phyloP scores from a whole-genome alignment of 2,888 invertebrate genomes.

The Trilocha varians region DNA sequence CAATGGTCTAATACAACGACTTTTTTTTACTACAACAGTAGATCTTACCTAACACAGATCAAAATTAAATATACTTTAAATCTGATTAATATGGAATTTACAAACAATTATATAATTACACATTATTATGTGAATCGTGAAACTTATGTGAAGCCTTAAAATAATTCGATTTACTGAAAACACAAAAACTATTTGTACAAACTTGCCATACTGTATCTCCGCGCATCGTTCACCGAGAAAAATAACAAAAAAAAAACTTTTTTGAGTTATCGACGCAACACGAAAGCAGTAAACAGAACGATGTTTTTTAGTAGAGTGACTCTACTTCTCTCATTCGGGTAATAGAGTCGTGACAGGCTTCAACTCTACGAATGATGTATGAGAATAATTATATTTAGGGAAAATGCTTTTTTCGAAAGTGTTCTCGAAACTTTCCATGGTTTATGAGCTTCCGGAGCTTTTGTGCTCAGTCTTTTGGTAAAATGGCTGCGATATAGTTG shows the following conservation, averaged over 20 bases:
- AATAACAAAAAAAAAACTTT: constrained; percentile 12
- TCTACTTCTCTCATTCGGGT: neutral
- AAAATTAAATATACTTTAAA: too few relatives aligned
- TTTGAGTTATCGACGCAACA: constrained; percentile 36
- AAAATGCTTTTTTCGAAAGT: neutral
- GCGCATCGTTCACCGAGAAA: neutral
- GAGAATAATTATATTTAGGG: neutral
- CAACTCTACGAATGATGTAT: neutral
- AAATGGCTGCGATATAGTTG: neutral
- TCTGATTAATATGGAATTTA: too few relatives aligned
- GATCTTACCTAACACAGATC: too few relatives aligned
- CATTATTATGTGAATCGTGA: too few relatives aligned
- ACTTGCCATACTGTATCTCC: neutral
- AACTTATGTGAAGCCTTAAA: too few relatives aligned
- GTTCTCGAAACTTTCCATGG: neutral
- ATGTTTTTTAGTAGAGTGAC: neutral
- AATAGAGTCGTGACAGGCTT: neutral
- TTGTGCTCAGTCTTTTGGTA: neutral
- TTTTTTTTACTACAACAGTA: too few relatives aligned
- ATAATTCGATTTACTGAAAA: too few relatives aligned
- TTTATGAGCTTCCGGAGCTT: neutral
- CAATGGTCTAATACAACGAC: too few relatives aligned
- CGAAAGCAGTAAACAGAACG: neutral
- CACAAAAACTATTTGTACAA: too few relatives aligned
- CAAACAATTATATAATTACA: too few relatives aligned